phyloP scores from a whole-genome alignment of 1,140 invertebrate species.

The Nasonia longicornis region DNA sequence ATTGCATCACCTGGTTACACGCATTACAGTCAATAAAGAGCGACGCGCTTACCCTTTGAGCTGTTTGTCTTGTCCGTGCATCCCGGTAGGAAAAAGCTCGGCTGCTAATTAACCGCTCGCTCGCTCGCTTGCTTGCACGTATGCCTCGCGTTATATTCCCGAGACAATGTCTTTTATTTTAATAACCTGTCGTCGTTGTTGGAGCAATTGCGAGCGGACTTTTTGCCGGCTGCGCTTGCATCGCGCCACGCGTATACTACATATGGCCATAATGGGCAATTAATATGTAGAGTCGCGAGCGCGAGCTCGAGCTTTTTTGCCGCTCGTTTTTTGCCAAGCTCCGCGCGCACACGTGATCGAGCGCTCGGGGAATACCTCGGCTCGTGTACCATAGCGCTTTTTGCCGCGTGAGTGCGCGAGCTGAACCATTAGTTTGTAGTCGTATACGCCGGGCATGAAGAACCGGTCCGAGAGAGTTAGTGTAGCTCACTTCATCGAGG shows the following conservation, averaged over 20 bases:
- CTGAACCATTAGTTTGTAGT: slow-evolving; percentile 44
- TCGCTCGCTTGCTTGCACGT: no score
- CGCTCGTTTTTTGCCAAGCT: slow-evolving; percentile 46
- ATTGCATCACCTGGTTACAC: no score
- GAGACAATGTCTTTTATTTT: not conserved
- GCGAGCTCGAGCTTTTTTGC: slow-evolving; percentile 7
- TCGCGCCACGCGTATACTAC: not conserved
- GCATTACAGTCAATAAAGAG: no score
- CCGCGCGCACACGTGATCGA: slow-evolving; percentile 33
- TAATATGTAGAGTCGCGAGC: slow-evolving; percentile 41
- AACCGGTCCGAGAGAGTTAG: no score
- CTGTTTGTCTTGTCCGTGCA: no score
- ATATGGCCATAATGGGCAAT: slow-evolving; percentile 37
- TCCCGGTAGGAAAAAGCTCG: no score
- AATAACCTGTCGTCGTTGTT: slow-evolving; percentile 4
- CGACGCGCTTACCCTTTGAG: no score
- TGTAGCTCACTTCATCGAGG: slow-evolving; percentile 47
- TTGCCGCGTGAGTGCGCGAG: not conserved
- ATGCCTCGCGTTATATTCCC: no score
- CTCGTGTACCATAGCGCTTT: slow-evolving; percentile 47
- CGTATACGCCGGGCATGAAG: not conserved
- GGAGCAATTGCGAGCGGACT: no score
- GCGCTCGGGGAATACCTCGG: slow-evolving; percentile 7
- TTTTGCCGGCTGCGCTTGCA: not conserved
- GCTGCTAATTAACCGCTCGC: no score